These are phyloP conservation scores for Trichogramma dendrolimi DNA, from an alignment of 2,888 invertebrate species.

Conservation along the genomic window DNA sequence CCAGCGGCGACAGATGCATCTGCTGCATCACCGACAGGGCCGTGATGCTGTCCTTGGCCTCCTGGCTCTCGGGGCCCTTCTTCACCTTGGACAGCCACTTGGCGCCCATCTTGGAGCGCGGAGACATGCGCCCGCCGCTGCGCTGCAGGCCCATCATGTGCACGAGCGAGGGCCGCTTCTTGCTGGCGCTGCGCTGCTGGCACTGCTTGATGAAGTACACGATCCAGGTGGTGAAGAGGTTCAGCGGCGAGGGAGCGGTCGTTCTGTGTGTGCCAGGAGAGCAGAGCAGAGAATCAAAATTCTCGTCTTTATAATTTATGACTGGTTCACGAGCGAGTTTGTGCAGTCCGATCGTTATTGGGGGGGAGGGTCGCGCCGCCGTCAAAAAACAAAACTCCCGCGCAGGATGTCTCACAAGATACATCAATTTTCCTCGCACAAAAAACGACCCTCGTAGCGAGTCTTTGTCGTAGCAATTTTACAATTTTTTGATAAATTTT, in stretches of 20 bases:
- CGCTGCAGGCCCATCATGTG: slow-evolving; percentile 55
- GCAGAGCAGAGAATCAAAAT: no score
- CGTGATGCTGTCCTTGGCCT: slow-evolving; percentile 60
- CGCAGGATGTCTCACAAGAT: no score
- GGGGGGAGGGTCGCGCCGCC: no score
- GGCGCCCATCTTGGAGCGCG: slow-evolving; percentile 55
- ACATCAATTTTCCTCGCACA: no score
- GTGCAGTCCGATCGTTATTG: no score
- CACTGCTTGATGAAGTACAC: slow-evolving; percentile 56
- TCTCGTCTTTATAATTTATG: no score
- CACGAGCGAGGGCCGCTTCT: slow-evolving; percentile 54
- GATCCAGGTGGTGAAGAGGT: slow-evolving; percentile 64
- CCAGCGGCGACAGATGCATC: slow-evolving; percentile 78
- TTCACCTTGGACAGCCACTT: slow-evolving; percentile 55
- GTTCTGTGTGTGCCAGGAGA: slow-evolving; percentile 49
- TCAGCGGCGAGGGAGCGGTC: slow-evolving; percentile 70
- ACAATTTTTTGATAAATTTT: no score
- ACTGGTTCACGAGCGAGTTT: no score
- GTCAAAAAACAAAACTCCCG: no score
- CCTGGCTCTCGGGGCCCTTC: slow-evolving; percentile 54
- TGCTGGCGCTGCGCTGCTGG: slow-evolving; percentile 51
- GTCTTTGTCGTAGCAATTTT: no score
- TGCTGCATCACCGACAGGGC: slow-evolving; percentile 73
- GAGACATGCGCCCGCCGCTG: slow-evolving; percentile 49
- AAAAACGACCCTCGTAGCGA: no score